Base-by-base conservation (phyloP, 2,113 vertebrate species). In the Channa argus region DNA sequence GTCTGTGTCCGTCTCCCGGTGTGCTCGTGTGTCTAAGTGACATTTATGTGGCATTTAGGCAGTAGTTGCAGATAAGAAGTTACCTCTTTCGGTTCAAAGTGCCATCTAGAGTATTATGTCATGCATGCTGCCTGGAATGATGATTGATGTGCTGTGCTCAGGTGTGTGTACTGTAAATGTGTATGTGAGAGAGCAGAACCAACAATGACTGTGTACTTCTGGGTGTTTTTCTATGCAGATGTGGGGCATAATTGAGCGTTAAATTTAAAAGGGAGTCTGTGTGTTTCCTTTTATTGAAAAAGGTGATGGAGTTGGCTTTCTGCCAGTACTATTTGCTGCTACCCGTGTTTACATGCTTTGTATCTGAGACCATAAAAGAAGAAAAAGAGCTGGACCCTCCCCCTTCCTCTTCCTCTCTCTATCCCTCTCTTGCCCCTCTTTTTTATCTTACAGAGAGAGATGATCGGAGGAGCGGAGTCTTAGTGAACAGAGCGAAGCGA, bases 401-500 rank as follows among this genome's bases (percentile, higher is more conserved):
- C 71, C 59, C 68, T 84, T 77, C 78, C 74, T 79, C 67, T 73
- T 59, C 36, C 72, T 67, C 71, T 77, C 66, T 63, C 64, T 54
- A 37, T 77, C 53, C 56, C 68, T 61, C 62, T 80, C 77, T 73
- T 77, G 75, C 74, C 66, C 71, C 82, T 79, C 78, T 82, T 69
- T 86, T 63, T 83, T 73, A 11, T 87, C 81, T 85, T 82, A 67
- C 81, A 91, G 88, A 90, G 89, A 87, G 90, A 90, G 89, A 94
- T 94, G 93, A 94, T 90, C 68, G 86, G 90, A 92, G 91, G 74
- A 91, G 87, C 74, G 74, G 88, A 76, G 84, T 86, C 86, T 84
- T 89, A 93, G 92, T 95, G 93, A 95, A 93, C 80, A 91, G 79
- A 89, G 85, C 73, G 89, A 92, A 94, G 93, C 92, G 89, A 95